Conservation (phyloP, 2,797 vertebrate species). For the Enteromius radiatus region DNA sequence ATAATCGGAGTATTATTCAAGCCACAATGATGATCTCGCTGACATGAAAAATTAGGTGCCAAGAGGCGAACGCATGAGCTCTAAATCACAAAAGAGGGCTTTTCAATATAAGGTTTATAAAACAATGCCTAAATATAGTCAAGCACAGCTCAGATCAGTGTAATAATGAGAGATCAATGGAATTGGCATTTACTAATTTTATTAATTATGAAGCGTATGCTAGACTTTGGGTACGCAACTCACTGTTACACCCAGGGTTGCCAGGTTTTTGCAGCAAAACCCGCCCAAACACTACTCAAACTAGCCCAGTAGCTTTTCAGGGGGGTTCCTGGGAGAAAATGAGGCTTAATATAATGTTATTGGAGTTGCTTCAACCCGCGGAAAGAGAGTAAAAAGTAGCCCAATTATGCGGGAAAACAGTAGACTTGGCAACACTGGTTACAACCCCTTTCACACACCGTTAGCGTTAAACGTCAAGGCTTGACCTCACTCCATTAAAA, state of each 20-base stretch:
- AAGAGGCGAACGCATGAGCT: conserved; percentile 7
- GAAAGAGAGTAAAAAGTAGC: too few species aligned
- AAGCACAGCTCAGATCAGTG: neutral
- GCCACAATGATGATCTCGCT: conserved; percentile 1
- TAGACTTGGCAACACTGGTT: too few species aligned
- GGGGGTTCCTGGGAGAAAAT: too few species aligned
- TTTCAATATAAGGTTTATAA: neutral
- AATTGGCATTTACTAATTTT: neutral
- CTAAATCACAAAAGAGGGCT: conserved; percentile 20
- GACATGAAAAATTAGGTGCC: conserved; percentile 27
- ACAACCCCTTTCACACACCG: too few species aligned
- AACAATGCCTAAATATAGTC: neutral
- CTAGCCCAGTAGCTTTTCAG: too few species aligned
- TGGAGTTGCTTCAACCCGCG: too few species aligned
- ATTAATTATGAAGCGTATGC: neutral
- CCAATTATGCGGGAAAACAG: too few species aligned
- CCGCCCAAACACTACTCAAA: too few species aligned
- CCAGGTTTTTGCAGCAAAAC: neutral
- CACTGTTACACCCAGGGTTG: neutral
- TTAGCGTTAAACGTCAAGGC: too few species aligned
- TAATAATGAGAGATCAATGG: neutral
- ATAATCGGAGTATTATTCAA: conserved; percentile 36
- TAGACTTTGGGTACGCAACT: neutral
- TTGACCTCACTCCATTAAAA: too few species aligned
- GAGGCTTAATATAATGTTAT: too few species aligned